These are phyloP conservation scores for Eurytoma californica DNA, from an alignment of 2,888 invertebrate genomes.

Conservation along the genomic window DNA sequence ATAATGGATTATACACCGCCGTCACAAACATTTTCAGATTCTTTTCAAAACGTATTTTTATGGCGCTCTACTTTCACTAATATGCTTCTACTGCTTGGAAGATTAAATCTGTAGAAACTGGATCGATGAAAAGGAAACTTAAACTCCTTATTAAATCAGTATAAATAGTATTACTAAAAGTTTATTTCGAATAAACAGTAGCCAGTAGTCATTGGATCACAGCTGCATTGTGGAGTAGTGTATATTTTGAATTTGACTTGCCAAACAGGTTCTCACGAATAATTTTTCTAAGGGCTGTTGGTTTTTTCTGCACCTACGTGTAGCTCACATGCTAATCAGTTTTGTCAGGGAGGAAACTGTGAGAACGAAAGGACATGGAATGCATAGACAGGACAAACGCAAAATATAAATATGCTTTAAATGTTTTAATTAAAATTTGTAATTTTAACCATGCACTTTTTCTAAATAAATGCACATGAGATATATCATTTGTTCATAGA, in stretches of 20 bases:
- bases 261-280: slow-evolving; percentile 39
- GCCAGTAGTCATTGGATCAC: slow-evolving; percentile 19
- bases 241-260: slow-evolving; percentile 30
- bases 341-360: slow-evolving; percentile 7
- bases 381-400: no score
- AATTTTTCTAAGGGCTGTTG: slow-evolving; percentile 10
- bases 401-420: no score
- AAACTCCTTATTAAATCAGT: not conserved
- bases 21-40: no score
- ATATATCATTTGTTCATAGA: no score
- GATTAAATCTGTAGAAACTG: no score
- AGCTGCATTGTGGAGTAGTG: slow-evolving; percentile 1
- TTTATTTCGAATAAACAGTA: slow-evolving; percentile 21
- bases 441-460: not conserved
- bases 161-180: not conserved
- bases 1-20: no score
- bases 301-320: slow-evolving; percentile 13
- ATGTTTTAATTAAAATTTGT: not conserved
- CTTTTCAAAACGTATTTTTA: no score
- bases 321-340: slow-evolving; percentile 31
- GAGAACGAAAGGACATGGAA: slow-evolving; percentile 10
- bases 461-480: no score
- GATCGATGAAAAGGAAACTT: not conserved
- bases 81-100: no score
- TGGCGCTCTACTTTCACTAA: no score